Conservation (phyloP, 2,888 invertebrate genomes). For the Cantharis flavilabris region DNA sequence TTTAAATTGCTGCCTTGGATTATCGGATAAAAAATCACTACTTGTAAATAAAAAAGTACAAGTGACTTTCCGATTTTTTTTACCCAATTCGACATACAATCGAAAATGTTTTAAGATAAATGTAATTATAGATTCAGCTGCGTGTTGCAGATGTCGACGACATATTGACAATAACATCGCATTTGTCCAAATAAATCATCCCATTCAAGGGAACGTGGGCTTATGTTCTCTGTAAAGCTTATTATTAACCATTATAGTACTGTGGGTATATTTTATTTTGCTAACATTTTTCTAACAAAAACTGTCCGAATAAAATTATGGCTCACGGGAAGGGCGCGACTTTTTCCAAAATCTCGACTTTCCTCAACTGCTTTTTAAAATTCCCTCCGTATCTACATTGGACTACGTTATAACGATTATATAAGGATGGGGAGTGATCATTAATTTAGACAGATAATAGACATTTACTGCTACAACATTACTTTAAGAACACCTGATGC, state of each 20-base stretch:
- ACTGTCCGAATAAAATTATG: not conserved
- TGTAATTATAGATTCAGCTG: constrained; percentile 29
- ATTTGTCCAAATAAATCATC: constrained; percentile 44
- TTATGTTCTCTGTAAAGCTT: constrained; percentile 20
- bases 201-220: constrained; percentile 38
- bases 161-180: constrained; percentile 40
- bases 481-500: not conserved
- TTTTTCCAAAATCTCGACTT: not conserved
- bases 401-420: not conserved
- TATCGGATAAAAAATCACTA: not conserved
- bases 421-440: not conserved
- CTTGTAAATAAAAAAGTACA: not conserved
- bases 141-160: constrained; percentile 36
- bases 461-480: not conserved
- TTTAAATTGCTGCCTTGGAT: not conserved
- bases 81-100: not conserved
- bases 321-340: not conserved
- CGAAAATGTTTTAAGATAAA: not conserved
- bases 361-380: not conserved
- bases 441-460: not conserved
- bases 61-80: not conserved
- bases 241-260: constrained; percentile 22
- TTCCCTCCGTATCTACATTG: not conserved
- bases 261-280: constrained; percentile 19
- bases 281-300: constrained; percentile 7